Evolutionary conservation across 2,113 vertebrate species (phyloP).

Genomic region (Vidua chalybeata): DNA sequence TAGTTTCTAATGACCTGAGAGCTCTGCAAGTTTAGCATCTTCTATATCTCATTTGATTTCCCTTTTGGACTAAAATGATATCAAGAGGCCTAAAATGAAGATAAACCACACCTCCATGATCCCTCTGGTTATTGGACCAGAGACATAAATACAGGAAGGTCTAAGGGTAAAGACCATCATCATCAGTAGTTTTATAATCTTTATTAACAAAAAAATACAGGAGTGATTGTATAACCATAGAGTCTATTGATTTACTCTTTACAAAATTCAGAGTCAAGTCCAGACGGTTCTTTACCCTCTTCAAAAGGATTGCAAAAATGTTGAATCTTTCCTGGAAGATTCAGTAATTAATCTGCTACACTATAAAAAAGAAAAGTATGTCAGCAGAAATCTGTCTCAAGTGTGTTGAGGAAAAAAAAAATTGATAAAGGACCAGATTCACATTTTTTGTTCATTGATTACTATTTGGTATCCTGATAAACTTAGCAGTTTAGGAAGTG

Average conservation of each 20-base stretch:
- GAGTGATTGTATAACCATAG: neutral
- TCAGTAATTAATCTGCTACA: neutral
- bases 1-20: constrained; percentile 75
- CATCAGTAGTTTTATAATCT: constrained; percentile 50
- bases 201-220: constrained; percentile 27
- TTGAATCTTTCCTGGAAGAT: neutral
- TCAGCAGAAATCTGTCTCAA: neutral
- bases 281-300: neutral
- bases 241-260: neutral
- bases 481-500: neutral
- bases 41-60: constrained; percentile 72
- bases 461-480: neutral
- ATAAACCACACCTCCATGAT: constrained; percentile 60
- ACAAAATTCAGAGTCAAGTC: neutral
- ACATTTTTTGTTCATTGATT: neutral
- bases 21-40: constrained; percentile 69
- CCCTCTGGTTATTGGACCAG: constrained; percentile 59
- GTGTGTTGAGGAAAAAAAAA: neutral
- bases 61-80: constrained; percentile 69
- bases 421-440: neutral
- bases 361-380: neutral
- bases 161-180: constrained; percentile 65
- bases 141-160: constrained; percentile 68
- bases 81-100: constrained; percentile 66
- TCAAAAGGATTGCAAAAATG: neutral